These are phyloP conservation scores for Augochlorella aurata DNA, from an alignment of 2,888 invertebrate genomes.

Conservation along the genomic window DNA sequence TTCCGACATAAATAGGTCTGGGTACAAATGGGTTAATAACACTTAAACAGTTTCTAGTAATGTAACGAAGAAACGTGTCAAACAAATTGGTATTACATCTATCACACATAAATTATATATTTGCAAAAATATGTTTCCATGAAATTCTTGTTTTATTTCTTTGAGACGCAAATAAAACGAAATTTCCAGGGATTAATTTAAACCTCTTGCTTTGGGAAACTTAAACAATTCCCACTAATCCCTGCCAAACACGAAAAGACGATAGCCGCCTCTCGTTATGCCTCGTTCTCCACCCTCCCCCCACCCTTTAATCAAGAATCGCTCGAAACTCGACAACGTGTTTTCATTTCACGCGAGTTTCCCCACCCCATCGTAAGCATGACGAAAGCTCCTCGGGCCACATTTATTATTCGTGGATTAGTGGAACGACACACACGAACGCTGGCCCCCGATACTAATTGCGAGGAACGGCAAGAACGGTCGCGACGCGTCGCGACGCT, in stretches of 20 bases:
- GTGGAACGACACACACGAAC: slow-evolving; percentile 60
- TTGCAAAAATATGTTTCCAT: too few species aligned
- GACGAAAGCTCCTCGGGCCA: slow-evolving; percentile 46
- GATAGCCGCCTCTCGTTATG: slow-evolving; percentile 10
- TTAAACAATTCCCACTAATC: slow-evolving; percentile 31
- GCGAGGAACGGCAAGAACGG: slow-evolving; percentile 56
- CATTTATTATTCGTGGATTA: slow-evolving; percentile 64
- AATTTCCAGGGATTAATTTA: too few species aligned
- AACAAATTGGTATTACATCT: too few species aligned
- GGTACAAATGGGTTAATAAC: too few species aligned
- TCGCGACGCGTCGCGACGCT: slow-evolving; percentile 36
- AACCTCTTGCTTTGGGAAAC: slow-evolving; percentile 2
- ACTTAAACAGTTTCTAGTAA: too few species aligned
- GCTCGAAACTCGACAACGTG: slow-evolving; percentile 42
- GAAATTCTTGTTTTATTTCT: too few species aligned
- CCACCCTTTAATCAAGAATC: slow-evolving; percentile 13
- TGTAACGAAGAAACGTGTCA: too few species aligned
- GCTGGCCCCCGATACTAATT: slow-evolving; percentile 64
- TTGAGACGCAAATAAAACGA: too few species aligned
- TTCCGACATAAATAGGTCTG: too few species aligned
- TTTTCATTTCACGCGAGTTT: slow-evolving; percentile 63
- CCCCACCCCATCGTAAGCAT: slow-evolving; percentile 27
- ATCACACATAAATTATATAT: too few species aligned
- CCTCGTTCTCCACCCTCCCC: not conserved
- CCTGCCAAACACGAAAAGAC: slow-evolving; percentile 34